A percentile compares a stretch with the other conserved stretches of the same genome.
Conservation (phyloP, 2,113 vertebrate genomes). For the Pygoscelis adeliae region DNA sequence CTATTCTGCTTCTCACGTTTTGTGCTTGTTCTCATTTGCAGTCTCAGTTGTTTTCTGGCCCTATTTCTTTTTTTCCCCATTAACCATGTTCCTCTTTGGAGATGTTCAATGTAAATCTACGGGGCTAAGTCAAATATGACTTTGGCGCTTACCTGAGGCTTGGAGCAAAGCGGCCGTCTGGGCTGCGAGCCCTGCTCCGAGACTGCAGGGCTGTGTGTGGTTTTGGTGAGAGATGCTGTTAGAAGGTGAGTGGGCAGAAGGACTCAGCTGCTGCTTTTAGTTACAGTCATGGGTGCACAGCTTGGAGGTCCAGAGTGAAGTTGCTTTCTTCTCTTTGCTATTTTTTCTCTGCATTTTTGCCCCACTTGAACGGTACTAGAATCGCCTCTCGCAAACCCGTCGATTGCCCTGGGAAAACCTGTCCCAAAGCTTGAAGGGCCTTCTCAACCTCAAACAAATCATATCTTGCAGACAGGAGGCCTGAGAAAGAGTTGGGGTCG, state of each 20-base stretch:
- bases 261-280: not conserved
- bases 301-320: not conserved
- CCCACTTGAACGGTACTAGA: not conserved
- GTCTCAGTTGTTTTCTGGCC: not conserved
- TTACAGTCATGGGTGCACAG: not conserved
- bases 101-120: not conserved
- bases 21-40: not conserved
- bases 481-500: not conserved
- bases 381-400: rapidly evolving
- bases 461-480: not conserved
- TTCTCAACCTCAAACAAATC: not conserved
- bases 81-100: not conserved
- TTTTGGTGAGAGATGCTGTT: not conserved
- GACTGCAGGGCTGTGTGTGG: not conserved
- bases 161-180: not conserved
- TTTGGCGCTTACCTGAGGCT: not conserved
- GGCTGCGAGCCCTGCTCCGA: not conserved
- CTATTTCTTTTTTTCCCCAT: not conserved
- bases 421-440: not conserved
- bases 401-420: not conserved
- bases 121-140: not conserved
- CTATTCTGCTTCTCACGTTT: not conserved
- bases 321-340: not conserved
- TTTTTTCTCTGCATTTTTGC: not conserved
- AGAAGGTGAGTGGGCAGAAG: not conserved